These are phyloP conservation scores for Synergus umbraculus DNA, from an alignment of 2,888 invertebrate genomes.

Conservation along the genomic window DNA sequence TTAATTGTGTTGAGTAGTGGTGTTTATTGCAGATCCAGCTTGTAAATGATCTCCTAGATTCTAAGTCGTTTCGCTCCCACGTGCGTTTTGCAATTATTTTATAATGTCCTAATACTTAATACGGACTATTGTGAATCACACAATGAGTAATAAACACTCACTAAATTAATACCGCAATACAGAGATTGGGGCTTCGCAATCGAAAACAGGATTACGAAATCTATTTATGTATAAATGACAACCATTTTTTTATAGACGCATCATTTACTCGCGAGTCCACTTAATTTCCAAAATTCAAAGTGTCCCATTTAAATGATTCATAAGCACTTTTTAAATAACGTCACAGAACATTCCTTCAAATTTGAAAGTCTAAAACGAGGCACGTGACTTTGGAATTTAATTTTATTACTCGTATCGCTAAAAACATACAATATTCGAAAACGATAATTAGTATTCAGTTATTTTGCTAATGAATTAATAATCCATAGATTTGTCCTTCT, in stretches of 20 bases:
- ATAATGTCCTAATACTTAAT: conserved; percentile 39
- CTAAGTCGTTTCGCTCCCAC: conserved; percentile 32
- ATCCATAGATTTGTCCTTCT: neutral
- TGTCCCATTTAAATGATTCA: neutral
- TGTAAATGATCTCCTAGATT: conserved; percentile 26
- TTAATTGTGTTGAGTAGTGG: conserved; percentile 12
- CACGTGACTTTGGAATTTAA: neutral
- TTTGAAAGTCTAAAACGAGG: neutral
- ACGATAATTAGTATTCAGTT: conserved; percentile 11
- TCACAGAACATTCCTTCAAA: neutral
- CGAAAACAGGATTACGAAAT: conserved; percentile 6
- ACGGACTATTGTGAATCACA: conserved; percentile 36
- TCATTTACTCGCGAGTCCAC: neutral
- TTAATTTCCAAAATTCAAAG: neutral
- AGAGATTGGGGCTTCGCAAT: conserved; percentile 8
- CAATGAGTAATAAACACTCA: conserved; percentile 35
- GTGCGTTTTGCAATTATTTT: conserved; percentile 26
- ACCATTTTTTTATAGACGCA: neutral
- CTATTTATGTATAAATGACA: conserved; percentile 8
- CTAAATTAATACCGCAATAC: conserved; percentile 27
- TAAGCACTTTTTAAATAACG: neutral
- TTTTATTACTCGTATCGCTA: neutral
- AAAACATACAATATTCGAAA: neutral
- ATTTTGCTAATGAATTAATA: neutral
- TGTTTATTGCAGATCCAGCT: conserved; percentile 22